phyloP scores from a whole-genome alignment of 37 sponge, comb jelly and placozoan genomes.

The Axinella damicornis region DNA sequence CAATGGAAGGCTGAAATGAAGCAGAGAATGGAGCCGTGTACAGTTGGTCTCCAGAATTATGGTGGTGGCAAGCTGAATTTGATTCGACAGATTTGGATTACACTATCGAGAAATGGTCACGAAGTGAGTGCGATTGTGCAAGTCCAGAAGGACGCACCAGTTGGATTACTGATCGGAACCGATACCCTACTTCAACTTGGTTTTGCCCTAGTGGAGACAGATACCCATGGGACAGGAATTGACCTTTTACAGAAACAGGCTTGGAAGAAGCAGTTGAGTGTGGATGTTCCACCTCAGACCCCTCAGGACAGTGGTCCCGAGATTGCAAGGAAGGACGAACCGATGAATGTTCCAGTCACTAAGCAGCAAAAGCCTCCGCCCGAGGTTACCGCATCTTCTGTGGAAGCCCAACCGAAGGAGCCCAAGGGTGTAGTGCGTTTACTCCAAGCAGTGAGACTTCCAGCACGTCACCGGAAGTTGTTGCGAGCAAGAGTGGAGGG shows the following conservation, averaged over 20 bases:
- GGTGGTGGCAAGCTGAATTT: conserved; percentile 39
- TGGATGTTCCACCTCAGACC: too few species aligned
- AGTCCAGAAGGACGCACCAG: conserved; percentile 57
- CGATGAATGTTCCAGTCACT: too few species aligned
- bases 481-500: too few species aligned
- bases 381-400: too few species aligned
- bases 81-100: conserved; percentile 4
- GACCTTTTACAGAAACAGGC: background rate
- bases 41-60: conserved; percentile 41
- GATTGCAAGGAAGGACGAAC: too few species aligned
- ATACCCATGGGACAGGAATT: background rate
- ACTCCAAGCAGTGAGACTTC: too few species aligned
- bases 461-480: too few species aligned
- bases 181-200: conserved; percentile 53
- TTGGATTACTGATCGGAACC: conserved; percentile 50
- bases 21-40: conserved; percentile 5
- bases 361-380: too few species aligned
- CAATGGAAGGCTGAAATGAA: conserved; percentile 2
- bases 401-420: too few species aligned
- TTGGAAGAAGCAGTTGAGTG: too few species aligned
- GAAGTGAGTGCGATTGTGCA: conserved; percentile 11
- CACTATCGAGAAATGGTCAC: background rate
- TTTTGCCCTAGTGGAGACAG: conserved; percentile 12
- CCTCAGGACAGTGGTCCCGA: too few species aligned
- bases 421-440: too few species aligned